Evolutionary conservation across 1,140 invertebrate species (phyloP), one percentile per base, ranked within the genome.

Genomic region (Drosophila sechellia): DNA sequence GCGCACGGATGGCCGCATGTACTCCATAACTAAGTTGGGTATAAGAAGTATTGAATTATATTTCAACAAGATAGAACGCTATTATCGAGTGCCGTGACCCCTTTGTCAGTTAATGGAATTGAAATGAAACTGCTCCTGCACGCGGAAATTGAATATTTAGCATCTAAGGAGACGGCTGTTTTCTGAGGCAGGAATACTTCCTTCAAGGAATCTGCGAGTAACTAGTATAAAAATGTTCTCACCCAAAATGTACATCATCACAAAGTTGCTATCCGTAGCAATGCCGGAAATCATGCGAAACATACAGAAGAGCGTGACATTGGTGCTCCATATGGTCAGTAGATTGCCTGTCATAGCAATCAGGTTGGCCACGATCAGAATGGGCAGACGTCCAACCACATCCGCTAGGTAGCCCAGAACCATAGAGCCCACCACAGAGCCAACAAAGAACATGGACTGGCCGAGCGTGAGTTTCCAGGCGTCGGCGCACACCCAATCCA

Each of bases 241-340:
- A 94, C 94, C 93, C 71, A 95, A 92, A 59, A 95, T 95, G 55
- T 95, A 95, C 93, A 95, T 95, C 92, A 95, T 94, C 25, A 94
- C 93, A 66, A 94, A 95, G 76, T 94, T 93, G 31, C 93, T 93
- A 70, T 95, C 94, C 11, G 94, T 94, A 12, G 94, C 94, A 37
- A 94, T 79, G 15, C 94, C 94, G 0, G 94, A 93, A 8, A 94
- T 65, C 61, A 95, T 93, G 39, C 94, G 87, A 52, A 93, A 93
- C 0, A 92, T 42, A 13, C 92, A 92, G 81, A 94, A 95, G 0
- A 92, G 75, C 3, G 87, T 65, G 2, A 93, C 74, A 20, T 91
- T 91, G 4, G 70, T 90, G 4, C 94, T 91, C 45, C 93, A 93
- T 3, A 93, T 90, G n/a, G 94, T 94, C n/a, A 92, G 52, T 31